Evolutionary conservation across 2,113 vertebrate species (phyloP).

Genomic region (Neolamprologus fasciatus): DNA sequence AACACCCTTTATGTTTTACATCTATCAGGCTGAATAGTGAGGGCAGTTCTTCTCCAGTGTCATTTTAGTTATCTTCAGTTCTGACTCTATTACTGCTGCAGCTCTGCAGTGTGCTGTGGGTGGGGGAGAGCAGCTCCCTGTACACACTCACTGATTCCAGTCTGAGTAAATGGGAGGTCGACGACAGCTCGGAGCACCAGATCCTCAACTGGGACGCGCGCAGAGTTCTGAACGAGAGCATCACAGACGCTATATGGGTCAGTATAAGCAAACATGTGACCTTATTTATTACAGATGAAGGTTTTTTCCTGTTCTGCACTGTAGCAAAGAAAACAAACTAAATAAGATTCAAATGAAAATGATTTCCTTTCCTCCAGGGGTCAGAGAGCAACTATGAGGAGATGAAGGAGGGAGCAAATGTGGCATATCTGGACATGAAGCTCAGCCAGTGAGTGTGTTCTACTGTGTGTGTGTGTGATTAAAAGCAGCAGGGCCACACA

Average conservation of each 20-base stretch:
- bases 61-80: not conserved
- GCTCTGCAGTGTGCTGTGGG: slow-evolving; percentile 85
- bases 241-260: slow-evolving; percentile 93
- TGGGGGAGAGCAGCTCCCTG: slow-evolving; percentile 69
- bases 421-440: slow-evolving; percentile 86
- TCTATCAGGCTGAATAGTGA: not conserved
- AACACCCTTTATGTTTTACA: accelerated
- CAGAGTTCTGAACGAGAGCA: slow-evolving; percentile 76
- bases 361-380: slow-evolving; percentile 68
- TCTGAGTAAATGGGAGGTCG: slow-evolving; percentile 88
- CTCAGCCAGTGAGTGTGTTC: slow-evolving; percentile 79
- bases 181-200: slow-evolving; percentile 79
- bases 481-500: not conserved
- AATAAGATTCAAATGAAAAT: not conserved
- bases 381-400: slow-evolving; percentile 91
- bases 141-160: slow-evolving; percentile 82
- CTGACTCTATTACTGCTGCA: slow-evolving; percentile 28
- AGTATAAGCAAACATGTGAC: slow-evolving; percentile 11
- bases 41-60: not conserved
- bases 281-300: not conserved
- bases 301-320: not conserved
- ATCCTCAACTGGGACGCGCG: slow-evolving; percentile 82
- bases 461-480: not conserved
- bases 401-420: slow-evolving; percentile 83
- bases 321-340: accelerated